These are phyloP conservation scores for Rhagophthalmus giganteus DNA, from an alignment of 2,888 invertebrate species.

Conservation along the genomic window DNA sequence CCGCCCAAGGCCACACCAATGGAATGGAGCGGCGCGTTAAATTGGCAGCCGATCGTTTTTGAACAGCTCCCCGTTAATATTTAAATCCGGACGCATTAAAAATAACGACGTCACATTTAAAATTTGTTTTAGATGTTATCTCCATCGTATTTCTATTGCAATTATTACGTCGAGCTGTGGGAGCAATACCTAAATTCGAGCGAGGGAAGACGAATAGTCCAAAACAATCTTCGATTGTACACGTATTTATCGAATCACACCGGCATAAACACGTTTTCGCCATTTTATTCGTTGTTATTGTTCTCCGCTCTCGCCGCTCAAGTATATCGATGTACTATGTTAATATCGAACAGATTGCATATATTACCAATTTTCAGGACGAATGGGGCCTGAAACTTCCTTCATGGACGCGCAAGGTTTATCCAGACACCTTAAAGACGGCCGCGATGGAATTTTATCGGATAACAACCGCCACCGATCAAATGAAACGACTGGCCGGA, in stretches of 20 bases:
- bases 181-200: too few species aligned
- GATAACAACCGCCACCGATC: not conserved
- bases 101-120: not conserved
- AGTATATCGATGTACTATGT: not conserved
- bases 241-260: too few species aligned
- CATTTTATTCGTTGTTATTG: too few species aligned
- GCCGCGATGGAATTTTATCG: not conserved
- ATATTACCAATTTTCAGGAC: not conserved
- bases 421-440: not conserved
- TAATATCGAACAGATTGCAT: not conserved
- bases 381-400: conserved; percentile 1
- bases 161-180: too few species aligned
- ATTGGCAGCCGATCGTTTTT: conserved; percentile 1
- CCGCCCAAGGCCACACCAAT: not conserved
- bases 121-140: not conserved
- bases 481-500: not conserved
- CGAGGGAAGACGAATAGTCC: too few species aligned
- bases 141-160: too few species aligned
- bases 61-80: not conserved
- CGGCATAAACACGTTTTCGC: too few species aligned
- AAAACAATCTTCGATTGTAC: too few species aligned
- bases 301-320: too few species aligned
- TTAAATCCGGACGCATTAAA: not conserved
- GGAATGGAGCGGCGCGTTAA: not conserved
- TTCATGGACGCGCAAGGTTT: not conserved